These are phyloP conservation scores for Paralichthys olivaceus DNA, from an alignment of 2,113 vertebrate genomes.

Conservation along the genomic window DNA sequence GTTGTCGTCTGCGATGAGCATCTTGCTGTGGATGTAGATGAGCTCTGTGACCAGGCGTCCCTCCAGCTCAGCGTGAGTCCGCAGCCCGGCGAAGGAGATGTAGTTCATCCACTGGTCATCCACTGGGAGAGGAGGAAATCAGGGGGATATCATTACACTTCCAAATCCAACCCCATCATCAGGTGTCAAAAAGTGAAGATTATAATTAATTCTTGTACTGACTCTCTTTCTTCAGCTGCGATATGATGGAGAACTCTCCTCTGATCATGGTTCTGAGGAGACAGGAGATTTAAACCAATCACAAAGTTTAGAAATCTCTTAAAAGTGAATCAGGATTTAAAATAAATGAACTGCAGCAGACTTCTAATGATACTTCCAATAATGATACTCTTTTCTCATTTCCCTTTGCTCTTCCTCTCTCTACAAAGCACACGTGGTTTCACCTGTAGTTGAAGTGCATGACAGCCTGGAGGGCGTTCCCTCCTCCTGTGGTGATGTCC, in stretches of 20 bases:
- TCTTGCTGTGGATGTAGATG: constrained; percentile 98
- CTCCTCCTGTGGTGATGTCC: constrained; percentile 95
- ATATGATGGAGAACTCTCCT: constrained; percentile 95
- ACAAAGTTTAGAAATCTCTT: neutral
- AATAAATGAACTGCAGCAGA: too few relatives aligned
- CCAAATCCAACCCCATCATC: neutral
- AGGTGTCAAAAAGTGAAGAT: neutral
- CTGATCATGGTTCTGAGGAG: constrained; percentile 91
- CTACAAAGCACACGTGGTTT: neutral
- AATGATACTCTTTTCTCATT: neutral
- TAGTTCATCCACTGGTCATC: constrained; percentile 98
- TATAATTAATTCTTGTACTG: constrained; percentile 57
- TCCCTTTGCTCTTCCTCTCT: constrained; percentile 24
- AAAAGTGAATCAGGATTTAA: too few relatives aligned
- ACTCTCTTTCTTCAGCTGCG: constrained; percentile 91
- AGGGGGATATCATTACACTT: neutral
- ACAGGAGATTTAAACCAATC: neutral
- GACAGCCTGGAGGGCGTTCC: constrained; percentile 93
- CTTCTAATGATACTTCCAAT: neutral
- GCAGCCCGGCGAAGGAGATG: constrained; percentile 94
- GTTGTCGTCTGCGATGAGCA: constrained; percentile 96
- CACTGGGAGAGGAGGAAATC: constrained; percentile 80
- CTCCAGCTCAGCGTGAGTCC: constrained; percentile 93
- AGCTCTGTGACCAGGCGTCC: constrained; percentile 93
- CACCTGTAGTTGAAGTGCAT: constrained; percentile 99